A percentile compares a stretch with the other conserved stretches of the same genome.
Conservation (phyloP, 1,140 invertebrate genomes). For the Macrobrachium rosenbergii region DNA sequence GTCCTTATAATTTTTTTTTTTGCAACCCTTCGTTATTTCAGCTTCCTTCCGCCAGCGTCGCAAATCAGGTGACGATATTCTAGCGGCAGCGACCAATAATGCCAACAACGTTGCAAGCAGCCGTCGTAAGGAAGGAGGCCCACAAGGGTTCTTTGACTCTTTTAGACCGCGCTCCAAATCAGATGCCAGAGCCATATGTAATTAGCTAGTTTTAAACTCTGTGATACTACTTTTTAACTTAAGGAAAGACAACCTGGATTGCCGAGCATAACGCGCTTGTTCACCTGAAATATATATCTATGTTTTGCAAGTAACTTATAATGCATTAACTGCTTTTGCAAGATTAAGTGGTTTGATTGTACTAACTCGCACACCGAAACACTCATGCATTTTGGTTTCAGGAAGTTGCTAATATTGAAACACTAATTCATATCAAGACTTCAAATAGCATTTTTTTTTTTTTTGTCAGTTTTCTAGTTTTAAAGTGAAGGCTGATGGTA, state of each 20-base stretch:
- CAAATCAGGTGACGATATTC: constrained; percentile 72
- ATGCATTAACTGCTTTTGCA: no score
- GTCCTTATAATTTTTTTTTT: neutral
- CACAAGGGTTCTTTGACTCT: constrained; percentile 78
- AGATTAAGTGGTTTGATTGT: no score
- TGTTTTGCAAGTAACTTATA: no score
- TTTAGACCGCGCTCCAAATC: constrained; percentile 86
- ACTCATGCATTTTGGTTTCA: no score
- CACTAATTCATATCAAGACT: no score
- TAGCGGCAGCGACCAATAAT: constrained; percentile 62
- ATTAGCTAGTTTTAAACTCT: constrained; percentile 29
- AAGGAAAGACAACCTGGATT: no score
- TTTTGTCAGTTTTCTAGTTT: no score
- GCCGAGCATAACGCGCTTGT: no score
- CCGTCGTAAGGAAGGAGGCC: constrained; percentile 68
- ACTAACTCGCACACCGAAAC: no score
- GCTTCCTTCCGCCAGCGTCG: constrained; percentile 69
- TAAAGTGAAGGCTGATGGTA: no score
- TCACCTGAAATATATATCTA: no score
- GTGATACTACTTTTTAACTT: neutral
- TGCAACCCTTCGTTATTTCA: constrained; percentile 32
- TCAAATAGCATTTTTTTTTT: no score
- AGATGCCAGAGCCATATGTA: constrained; percentile 74
- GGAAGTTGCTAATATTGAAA: neutral
- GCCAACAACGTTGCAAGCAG: constrained; percentile 35